Conservation (phyloP, 2,797 vertebrate genomes). For the Prionace glauca region DNA sequence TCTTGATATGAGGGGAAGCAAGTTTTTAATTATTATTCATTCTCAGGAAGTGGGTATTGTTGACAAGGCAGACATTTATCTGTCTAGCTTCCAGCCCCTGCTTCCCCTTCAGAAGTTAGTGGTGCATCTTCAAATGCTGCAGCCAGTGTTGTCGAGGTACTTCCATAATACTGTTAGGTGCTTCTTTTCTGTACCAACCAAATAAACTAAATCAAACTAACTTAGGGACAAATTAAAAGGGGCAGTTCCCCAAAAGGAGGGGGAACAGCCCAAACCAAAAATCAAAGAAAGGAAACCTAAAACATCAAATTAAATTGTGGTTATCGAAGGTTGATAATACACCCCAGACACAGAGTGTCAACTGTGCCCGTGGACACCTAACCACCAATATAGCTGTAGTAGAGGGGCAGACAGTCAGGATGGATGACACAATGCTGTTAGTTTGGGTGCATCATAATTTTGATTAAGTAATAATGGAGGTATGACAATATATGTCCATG, state of each 20-base stretch:
- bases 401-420: too few relatives aligned
- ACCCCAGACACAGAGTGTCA: too few relatives aligned
- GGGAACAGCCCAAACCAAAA: too few relatives aligned
- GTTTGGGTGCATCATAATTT: background rate
- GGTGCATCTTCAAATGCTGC: background rate
- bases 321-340: too few relatives aligned
- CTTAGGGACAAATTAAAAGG: too few relatives aligned
- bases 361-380: too few relatives aligned
- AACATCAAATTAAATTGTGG: too few relatives aligned
- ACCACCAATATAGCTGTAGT: too few relatives aligned
- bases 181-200: too few relatives aligned
- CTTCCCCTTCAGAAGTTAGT: background rate
- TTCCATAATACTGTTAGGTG: background rate
- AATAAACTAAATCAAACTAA: too few relatives aligned
- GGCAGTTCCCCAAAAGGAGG: too few relatives aligned
- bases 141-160: background rate
- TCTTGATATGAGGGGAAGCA: background rate
- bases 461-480: background rate
- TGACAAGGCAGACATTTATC: background rate
- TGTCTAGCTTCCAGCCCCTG: background rate
- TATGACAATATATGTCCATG: background rate
- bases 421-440: background rate
- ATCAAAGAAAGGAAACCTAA: too few relatives aligned
- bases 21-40: background rate
- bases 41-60: background rate